A percentile compares a stretch with the other conserved stretches of the same genome.
Conservation (phyloP, 2,888 invertebrate genomes). For the Boloria selene region DNA sequence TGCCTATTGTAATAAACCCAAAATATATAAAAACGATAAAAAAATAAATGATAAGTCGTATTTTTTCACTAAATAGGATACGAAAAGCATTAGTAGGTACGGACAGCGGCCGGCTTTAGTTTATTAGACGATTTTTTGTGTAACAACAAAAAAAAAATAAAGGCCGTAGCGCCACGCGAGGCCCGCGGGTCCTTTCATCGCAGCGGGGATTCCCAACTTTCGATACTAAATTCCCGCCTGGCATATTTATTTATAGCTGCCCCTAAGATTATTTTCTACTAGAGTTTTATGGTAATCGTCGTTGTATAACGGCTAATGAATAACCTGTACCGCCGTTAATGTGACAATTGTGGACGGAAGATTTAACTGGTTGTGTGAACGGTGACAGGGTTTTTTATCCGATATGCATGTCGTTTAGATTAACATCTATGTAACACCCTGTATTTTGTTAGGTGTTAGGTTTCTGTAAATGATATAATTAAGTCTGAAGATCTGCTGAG, state of each 20-base stretch:
- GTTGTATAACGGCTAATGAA: conserved; percentile 73
- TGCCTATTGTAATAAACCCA: conserved; percentile 3
- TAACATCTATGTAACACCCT: conserved; percentile 45
- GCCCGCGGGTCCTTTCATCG: conserved; percentile 70
- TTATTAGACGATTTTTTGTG: conserved; percentile 54
- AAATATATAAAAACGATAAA: conserved; percentile 1
- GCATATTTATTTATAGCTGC: conserved; percentile 73
- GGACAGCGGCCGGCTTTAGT: conserved; percentile 39
- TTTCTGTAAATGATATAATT: background rate
- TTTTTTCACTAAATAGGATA: conserved; percentile 31
- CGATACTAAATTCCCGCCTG: conserved; percentile 73
- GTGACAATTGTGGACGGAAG: conserved; percentile 54
- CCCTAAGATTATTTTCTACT: conserved; percentile 76
- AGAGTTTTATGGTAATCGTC: conserved; percentile 76
- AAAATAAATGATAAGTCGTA: conserved; percentile 18
- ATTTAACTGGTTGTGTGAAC: conserved; percentile 41
- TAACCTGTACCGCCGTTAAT: conserved; percentile 59
- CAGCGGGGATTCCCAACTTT: conserved; percentile 65
- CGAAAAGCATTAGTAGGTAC: conserved; percentile 34
- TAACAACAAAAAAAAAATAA: conserved; percentile 53
- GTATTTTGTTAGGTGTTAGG: conserved; percentile 6
- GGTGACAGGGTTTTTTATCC: conserved; percentile 47
- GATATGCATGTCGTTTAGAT: conserved; percentile 41
- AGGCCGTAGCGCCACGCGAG: conserved; percentile 65
- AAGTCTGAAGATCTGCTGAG: too few relatives aligned